Evolutionary conservation across 2,113 vertebrate species (phyloP).

Genomic region (Charadrius vociferus): DNA sequence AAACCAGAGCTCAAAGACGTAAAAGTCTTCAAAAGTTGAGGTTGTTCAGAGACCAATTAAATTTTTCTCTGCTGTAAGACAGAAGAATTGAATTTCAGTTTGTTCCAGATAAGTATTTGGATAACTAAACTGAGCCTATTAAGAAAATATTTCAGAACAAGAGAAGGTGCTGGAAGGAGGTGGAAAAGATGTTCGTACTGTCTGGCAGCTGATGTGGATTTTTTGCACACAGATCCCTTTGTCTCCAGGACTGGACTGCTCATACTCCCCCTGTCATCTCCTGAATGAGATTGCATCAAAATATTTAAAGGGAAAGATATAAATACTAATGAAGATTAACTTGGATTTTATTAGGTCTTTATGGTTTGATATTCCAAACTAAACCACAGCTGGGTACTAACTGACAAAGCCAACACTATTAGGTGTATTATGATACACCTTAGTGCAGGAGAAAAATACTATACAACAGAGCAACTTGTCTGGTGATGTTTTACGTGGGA

Average conservation of each 20-base stretch:
- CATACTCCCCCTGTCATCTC: neutral
- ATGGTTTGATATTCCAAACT: neutral
- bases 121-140: neutral
- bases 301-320: neutral
- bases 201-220: neutral
- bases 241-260: neutral
- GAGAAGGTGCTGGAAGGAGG: neutral
- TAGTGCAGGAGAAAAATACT: neutral
- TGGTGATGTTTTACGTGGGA: neutral
- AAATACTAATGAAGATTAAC: neutral
- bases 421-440: neutral
- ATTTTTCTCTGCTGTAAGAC: neutral
- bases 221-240: neutral
- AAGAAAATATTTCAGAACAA: neutral
- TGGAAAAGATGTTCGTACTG: neutral
- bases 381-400: neutral
- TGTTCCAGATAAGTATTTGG: neutral
- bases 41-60: neutral
- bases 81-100: neutral
- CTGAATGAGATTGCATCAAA: neutral
- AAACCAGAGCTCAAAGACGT: neutral
- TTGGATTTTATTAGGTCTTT: neutral
- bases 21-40: neutral
- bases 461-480: neutral
- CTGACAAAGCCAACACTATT: neutral